Evolutionary conservation across 2,888 invertebrate genomes (phyloP), one percentile per base, ranked within the genome.

Genomic region (Sycophila texana): DNA sequence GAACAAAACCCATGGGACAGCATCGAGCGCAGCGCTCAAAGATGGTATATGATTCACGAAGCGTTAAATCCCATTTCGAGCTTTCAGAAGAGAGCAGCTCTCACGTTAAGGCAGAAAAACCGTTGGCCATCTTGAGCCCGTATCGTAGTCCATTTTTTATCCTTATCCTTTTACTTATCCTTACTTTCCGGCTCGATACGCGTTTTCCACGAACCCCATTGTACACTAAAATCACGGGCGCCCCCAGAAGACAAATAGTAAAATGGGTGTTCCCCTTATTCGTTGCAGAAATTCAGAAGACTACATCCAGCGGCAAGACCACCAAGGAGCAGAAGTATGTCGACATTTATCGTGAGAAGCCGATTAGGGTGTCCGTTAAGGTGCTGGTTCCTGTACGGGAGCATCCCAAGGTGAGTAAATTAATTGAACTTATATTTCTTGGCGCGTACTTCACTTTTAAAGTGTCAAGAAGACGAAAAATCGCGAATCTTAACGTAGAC

Each of bases 331-430:
- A 90, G 65, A 94, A 95, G 90, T 96, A 95, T 89, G 92, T 95
- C 26, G 95, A 95, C 90, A 95, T 95, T 57, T 95, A 94, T 90
- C 92, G 94, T 82, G 96, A 96, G 85, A 94, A 94, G 87, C 94
- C 94, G 18, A 93, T 94, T 83, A 94, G 94, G 86, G 93, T 95
- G 49, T 92, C 93, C 14, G 94, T 94, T n/a, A 94, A 95, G 90
- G 95, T 95, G 18, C 89, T 95, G 82, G 94, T 95, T 39, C 95
- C 95, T 0, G 92, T 94, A 30, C 93, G 94, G 80, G 95, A 95
- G 85, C 94, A 95, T 87, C 95, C 95, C 1, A 95, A 94, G 92
- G 94, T 94, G 90, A 78, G 80, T 70, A 16, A 22, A 61, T n/a
- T 30, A 3, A 13, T 61, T 61, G 26, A n/a, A 61, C 30, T 61